Percentiles rank a stretch among this genome's conserved stretches.
phyloP scores from a whole-genome alignment of 1,140 invertebrate species.

The Papilio dardanus region DNA sequence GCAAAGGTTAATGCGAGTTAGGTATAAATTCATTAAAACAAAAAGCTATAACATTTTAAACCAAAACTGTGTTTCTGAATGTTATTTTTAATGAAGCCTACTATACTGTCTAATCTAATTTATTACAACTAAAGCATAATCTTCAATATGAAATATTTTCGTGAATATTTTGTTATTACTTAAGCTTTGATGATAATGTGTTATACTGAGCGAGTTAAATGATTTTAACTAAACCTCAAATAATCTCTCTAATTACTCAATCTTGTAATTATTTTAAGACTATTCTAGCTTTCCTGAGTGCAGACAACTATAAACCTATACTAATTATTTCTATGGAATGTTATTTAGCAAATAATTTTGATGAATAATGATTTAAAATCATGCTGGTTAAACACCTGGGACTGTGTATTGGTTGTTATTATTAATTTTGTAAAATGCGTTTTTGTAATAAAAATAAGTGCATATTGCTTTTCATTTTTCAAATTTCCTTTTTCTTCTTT shows the following conservation, averaged over 20 bases:
- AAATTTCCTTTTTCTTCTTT: no score
- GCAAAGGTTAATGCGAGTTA: constrained; percentile 38
- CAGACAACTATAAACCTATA: no score
- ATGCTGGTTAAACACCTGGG: background rate
- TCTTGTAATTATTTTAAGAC: no score
- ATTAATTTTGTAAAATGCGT: no score
- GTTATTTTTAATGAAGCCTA: background rate
- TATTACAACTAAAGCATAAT: background rate
- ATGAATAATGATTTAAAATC: background rate
- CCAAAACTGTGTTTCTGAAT: background rate
- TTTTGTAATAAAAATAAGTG: no score
- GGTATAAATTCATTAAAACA: constrained; percentile 42
- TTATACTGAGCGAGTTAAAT: background rate
- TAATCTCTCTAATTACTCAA: no score
- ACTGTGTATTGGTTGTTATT: constrained; percentile 5
- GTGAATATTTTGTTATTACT: background rate
- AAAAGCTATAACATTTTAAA: background rate
- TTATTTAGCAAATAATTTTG: background rate
- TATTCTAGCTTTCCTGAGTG: no score
- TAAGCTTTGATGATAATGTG: background rate
- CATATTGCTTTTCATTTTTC: constrained; percentile 15
- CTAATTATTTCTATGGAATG: no score
- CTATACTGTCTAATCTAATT: background rate
- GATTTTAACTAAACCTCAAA: background rate
- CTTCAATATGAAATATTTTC: background rate